These are phyloP conservation scores for Cataglyphis livida DNA, from an alignment of 2,888 invertebrate species.

Conservation along the genomic window DNA sequence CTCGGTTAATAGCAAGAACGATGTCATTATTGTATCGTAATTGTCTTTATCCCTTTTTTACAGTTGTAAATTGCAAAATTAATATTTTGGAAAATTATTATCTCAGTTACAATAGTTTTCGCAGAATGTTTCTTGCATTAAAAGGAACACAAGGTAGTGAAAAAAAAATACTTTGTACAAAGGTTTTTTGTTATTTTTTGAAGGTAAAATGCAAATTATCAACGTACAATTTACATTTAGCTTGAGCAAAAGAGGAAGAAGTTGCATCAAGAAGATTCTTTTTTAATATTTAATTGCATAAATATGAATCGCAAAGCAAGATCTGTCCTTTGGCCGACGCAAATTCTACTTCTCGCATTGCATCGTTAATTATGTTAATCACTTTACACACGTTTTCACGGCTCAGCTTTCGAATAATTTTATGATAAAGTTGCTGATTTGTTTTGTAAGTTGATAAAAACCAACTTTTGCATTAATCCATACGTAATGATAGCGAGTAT, in stretches of 20 bases:
- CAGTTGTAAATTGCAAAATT: not conserved
- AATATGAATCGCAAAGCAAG: slow-evolving; percentile 19
- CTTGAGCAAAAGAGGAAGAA: slow-evolving; percentile 6
- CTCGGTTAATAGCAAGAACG: not conserved
- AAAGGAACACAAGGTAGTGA: not conserved
- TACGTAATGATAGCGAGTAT: slow-evolving; percentile 10
- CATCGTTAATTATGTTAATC: slow-evolving; percentile 50
- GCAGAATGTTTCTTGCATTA: not conserved
- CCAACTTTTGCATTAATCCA: slow-evolving; percentile 30
- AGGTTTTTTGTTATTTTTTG: slow-evolving; percentile 13
- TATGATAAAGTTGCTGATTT: not conserved
- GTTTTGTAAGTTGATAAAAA: slow-evolving; percentile 5
- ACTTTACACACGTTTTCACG: slow-evolving; percentile 19
- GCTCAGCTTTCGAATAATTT: slow-evolving; percentile 20
- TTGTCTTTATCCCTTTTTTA: not conserved
- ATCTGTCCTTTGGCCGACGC: slow-evolving; percentile 1
- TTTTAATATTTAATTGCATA: slow-evolving; percentile 33
- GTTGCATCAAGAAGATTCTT: slow-evolving; percentile 22
- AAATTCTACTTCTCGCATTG: slow-evolving; percentile 28
- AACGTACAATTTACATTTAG: slow-evolving; percentile 25
- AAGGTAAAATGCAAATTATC: slow-evolving; percentile 10
- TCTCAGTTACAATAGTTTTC: slow-evolving; percentile 1
- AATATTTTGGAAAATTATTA: slow-evolving; percentile 22
- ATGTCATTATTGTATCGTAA: not conserved
- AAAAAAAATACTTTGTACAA: slow-evolving; percentile 4